Evolutionary conservation across 2,888 invertebrate species (phyloP).

Genomic region (Amphipoea oculea): DNA sequence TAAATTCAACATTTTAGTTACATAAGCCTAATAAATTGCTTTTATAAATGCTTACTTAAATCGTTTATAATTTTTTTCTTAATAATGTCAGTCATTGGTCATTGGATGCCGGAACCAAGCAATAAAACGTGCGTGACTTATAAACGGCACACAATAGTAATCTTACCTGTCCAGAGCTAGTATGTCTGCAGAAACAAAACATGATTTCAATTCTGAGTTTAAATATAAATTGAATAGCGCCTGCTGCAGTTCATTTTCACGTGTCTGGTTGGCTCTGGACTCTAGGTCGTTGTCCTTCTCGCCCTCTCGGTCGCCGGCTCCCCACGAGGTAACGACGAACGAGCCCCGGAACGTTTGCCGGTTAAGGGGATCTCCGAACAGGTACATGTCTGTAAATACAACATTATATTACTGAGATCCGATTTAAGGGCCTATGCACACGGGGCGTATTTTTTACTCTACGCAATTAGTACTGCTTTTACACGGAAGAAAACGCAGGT

Average conservation of each 20-base stretch:
- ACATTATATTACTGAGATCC: constrained; percentile 2
- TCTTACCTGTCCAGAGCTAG: constrained; percentile 96
- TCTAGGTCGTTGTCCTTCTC: constrained; percentile 92
- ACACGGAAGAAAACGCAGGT: background rate
- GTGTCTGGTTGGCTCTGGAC: constrained; percentile 93
- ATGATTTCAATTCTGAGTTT: constrained; percentile 93
- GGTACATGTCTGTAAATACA: constrained; percentile 92
- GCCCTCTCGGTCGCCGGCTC: constrained; percentile 89
- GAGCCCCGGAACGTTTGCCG: constrained; percentile 96
- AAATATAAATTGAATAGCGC: constrained; percentile 94
- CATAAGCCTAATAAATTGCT: constrained; percentile 23
- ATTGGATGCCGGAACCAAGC: constrained; percentile 48
- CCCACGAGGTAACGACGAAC: constrained; percentile 94
- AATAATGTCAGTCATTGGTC: constrained; percentile 32
- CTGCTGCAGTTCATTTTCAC: constrained; percentile 94
- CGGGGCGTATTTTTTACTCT: background rate
- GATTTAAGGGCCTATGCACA: background rate
- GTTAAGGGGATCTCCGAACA: constrained; percentile 93
- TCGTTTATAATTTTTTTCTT: constrained; percentile 10
- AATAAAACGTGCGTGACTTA: constrained; percentile 39
- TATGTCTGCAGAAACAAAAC: constrained; percentile 95
- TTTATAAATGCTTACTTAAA: background rate
- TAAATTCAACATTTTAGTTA: constrained; percentile 5
- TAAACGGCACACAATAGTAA: constrained; percentile 28
- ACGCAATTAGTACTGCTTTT: background rate